Base-by-base conservation (phyloP, 1,140 invertebrate genomes). In the Pogonomyrmex barbatus region DNA sequence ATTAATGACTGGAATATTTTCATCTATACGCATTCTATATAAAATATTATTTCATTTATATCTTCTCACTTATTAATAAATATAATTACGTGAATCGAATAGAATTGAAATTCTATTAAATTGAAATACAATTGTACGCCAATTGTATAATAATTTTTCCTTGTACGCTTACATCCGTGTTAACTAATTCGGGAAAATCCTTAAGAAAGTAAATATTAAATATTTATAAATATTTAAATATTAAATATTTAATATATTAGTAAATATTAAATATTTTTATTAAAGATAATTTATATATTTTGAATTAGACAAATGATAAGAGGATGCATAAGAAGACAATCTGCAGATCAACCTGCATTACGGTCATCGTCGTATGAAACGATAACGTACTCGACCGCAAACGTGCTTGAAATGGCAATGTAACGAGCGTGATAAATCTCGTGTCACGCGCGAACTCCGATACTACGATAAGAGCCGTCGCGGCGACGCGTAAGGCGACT, bases 381-480 rank as follows among this genome's bases (percentile, higher is more conserved):
- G 87, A 24, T 88, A 87, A 89, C 88, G 73, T 81, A 92, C 87
- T 93, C 89, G 87, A 88, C 89, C 87, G 87, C 88, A 91, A 88
- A 93, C 92, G 91, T 93, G 91, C 87, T 71, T 78, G 88, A 90
- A 92, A 93, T 92, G 86, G 88, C 85, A 91, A 92, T 76, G 83
- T 85, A 88, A 87, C 79, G 84, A 89, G 87, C 86, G 91, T 91
- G 87, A 92, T 93, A 93, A 93, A 93, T 92, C 90, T 86, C 73
- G 30, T 47, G n/a, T 76, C 63, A 30, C 56, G 75, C 63, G 65
- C 76, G 81, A 68, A 52, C 83, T 67, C 73, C 81, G 71, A 87
- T 84, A 83, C 65, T 52, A 76, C 70, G 87, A 88, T 85, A 82
- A 86, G 67, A 88, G 83, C 62, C 42, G 12, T 68, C 60, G 45